A percentile compares a stretch with the other conserved stretches of the same genome.
Evolutionary conservation across 2,888 invertebrate species (phyloP).

Genomic region (Notodonta dromedarius): DNA sequence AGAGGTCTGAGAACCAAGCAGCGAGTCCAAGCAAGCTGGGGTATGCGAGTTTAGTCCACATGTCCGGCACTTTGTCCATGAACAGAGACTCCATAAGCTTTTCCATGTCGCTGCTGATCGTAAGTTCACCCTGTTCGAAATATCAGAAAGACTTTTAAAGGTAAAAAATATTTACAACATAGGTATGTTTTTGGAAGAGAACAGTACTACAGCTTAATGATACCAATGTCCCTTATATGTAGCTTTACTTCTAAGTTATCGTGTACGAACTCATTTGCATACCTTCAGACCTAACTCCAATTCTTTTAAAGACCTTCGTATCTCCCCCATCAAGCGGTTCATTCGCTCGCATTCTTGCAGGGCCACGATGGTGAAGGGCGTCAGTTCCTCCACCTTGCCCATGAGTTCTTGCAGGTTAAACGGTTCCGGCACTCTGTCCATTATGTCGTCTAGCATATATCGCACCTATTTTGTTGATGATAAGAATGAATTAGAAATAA

Average conservation of each 20-base stretch:
- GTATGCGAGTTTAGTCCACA: conserved; percentile 95
- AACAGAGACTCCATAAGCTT: conserved; percentile 92
- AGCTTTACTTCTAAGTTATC: no score
- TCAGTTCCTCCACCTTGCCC: conserved; percentile 94
- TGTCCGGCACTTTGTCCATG: conserved; percentile 94
- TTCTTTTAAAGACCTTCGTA: conserved; percentile 92
- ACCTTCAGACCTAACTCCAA: conserved; percentile 95
- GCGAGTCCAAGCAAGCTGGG: conserved; percentile 93
- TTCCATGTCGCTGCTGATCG: conserved; percentile 97
- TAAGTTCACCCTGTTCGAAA: conserved; percentile 91
- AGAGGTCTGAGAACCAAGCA: conserved; percentile 94
- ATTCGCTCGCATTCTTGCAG: conserved; percentile 97
- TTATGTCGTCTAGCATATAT: conserved; percentile 91
- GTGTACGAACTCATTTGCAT: conserved; percentile 4
- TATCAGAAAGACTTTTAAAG: background rate
- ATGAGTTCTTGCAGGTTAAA: conserved; percentile 94
- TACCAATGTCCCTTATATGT: no score
- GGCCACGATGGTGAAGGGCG: conserved; percentile 96
- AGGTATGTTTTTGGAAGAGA: no score
- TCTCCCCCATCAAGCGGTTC: conserved; percentile 93
- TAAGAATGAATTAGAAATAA: background rate
- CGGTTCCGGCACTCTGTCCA: conserved; percentile 94
- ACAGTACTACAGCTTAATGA: no score
- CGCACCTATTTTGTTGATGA: conserved; percentile 82
- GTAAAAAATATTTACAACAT: no score